phyloP scores from a whole-genome alignment of 2,113 vertebrate genomes.

The Sinocyclocheilus maitianheensis region DNA sequence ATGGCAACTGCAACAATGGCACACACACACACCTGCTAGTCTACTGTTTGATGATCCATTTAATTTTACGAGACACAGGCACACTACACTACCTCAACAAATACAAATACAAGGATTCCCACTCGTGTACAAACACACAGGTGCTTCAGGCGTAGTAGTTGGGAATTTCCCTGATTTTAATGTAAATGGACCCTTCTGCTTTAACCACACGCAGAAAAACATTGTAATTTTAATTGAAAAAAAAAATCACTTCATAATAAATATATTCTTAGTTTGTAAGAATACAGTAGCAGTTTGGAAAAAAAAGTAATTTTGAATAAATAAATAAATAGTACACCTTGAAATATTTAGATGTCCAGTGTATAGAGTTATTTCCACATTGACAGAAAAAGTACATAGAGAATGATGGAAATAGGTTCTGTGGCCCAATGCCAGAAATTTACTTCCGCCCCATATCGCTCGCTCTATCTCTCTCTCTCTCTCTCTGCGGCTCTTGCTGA shows the following conservation, averaged over 20 bases:
- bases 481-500: slow-evolving; percentile 65
- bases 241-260: background rate
- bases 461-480: slow-evolving; percentile 49
- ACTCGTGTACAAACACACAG: slow-evolving; percentile 12
- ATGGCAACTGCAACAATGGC: background rate
- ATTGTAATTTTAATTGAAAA: background rate
- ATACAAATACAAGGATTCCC: slow-evolving; percentile 49
- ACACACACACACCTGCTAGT: slow-evolving; percentile 36
- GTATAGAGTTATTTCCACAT: background rate
- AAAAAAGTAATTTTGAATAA: background rate
- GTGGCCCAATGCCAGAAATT: slow-evolving; percentile 74
- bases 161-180: slow-evolving; percentile 5
- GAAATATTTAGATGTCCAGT: background rate
- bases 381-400: slow-evolving; percentile 6
- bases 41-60: slow-evolving; percentile 19
- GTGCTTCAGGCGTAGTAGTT: background rate
- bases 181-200: background rate
- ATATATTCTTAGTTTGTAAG: background rate
- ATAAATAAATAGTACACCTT: background rate
- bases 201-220: background rate
- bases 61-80: background rate
- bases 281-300: background rate
- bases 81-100: slow-evolving; percentile 33
- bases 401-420: slow-evolving; percentile 66
- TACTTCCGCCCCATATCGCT: slow-evolving; percentile 72